A percentile compares a stretch with the other conserved stretches of the same genome.
Evolutionary conservation across 1,140 invertebrate genomes (phyloP).

Genomic region (Galendromus occidentalis): DNA sequence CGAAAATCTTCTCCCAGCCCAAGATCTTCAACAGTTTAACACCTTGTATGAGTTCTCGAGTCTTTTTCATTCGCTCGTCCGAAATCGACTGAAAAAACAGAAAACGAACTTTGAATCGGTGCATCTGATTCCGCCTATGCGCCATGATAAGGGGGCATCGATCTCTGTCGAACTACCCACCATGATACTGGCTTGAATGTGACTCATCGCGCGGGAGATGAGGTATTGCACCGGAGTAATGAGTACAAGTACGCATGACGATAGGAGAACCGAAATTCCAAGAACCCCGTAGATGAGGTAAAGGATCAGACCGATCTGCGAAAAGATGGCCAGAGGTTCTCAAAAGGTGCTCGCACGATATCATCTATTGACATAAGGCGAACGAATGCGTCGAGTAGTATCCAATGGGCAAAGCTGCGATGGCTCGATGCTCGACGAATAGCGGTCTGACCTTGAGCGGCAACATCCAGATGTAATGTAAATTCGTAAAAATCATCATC

Average conservation of each 20-base stretch:
- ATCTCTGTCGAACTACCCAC: conserved; percentile 29
- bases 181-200: conserved; percentile 42
- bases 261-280: background rate
- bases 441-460: conserved; percentile 46
- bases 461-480: conserved; percentile 64
- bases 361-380: too few species aligned
- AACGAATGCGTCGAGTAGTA: too few species aligned
- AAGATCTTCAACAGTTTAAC: conserved; percentile 59
- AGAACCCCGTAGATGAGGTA: conserved; percentile 1
- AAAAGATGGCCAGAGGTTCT: background rate
- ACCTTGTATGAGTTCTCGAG: conserved; percentile 56
- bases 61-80: conserved; percentile 49
- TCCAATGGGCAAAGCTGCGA: too few species aligned
- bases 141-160: background rate
- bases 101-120: background rate
- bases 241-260: conserved; percentile 38
- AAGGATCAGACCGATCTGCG: background rate
- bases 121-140: background rate
- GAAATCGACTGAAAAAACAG: conserved; percentile 36
- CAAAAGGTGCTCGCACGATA: too few species aligned
- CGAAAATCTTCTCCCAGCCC: conserved; percentile 56
- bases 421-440: conserved; percentile 2
- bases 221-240: conserved; percentile 49
- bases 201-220: conserved; percentile 43
- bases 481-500: conserved; percentile 61